phyloP scores from a whole-genome alignment of 2,797 vertebrate genomes.

The Artibeus jamaicensis region DNA sequence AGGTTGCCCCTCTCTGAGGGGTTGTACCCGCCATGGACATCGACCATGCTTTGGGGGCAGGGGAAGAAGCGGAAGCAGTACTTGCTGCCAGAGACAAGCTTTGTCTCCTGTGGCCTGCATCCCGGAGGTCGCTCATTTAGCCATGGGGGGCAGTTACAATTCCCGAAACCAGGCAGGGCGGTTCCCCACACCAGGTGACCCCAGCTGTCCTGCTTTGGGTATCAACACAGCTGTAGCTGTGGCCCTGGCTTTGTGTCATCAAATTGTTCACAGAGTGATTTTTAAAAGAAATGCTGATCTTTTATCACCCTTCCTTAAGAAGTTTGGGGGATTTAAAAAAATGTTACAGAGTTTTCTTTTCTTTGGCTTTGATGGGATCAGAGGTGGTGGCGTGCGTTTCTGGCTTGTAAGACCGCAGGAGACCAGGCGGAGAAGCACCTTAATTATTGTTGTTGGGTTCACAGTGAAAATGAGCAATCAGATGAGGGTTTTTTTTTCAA shows the following conservation, averaged over 20 bases:
- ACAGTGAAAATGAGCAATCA: background rate
- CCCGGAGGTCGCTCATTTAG: too few species aligned
- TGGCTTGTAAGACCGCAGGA: background rate
- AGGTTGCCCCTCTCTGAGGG: too few species aligned
- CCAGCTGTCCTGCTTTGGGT: background rate
- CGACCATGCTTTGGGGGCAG: too few species aligned
- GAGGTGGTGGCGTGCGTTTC: background rate
- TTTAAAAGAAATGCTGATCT: background rate
- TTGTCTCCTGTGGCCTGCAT: too few species aligned
- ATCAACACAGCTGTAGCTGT: background rate
- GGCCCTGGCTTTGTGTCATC: background rate
- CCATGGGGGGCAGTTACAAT: too few species aligned
- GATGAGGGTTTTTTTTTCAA: slow-evolving; percentile 16
- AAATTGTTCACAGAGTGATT: background rate
- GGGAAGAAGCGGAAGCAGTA: too few species aligned
- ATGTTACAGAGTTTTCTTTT: background rate
- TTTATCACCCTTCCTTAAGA: background rate
- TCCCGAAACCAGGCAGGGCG: too few species aligned
- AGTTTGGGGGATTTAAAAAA: background rate
- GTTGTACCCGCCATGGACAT: too few species aligned
- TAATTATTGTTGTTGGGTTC: background rate
- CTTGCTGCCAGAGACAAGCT: too few species aligned
- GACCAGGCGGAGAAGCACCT: background rate
- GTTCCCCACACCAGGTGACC: background rate
- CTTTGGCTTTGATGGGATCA: slow-evolving; percentile 3